These are phyloP conservation scores for Drosophila helvetica DNA, from an alignment of 2,888 invertebrate genomes.

Conservation along the genomic window DNA sequence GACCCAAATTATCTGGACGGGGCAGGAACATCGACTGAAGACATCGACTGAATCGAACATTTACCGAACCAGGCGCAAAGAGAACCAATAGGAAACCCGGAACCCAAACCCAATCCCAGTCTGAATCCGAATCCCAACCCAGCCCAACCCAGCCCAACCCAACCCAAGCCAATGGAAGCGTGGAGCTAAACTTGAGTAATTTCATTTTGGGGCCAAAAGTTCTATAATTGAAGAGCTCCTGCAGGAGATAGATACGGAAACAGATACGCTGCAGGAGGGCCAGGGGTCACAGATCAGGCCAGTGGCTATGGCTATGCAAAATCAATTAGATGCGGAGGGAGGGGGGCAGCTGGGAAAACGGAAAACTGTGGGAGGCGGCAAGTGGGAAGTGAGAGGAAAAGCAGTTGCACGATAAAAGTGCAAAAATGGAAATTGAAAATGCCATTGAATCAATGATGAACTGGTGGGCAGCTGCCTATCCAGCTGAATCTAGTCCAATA, in stretches of 20 bases:
- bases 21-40: slow-evolving; percentile 15
- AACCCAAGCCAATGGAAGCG: slow-evolving; percentile 2
- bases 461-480: slow-evolving; percentile 19
- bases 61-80: slow-evolving; percentile 13
- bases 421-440: slow-evolving; percentile 52
- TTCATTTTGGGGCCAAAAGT: slow-evolving; percentile 54
- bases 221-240: slow-evolving; percentile 59
- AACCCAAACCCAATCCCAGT: too few relatives aligned
- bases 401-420: slow-evolving; percentile 45
- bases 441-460: slow-evolving; percentile 38
- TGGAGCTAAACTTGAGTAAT: slow-evolving; percentile 46
- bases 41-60: slow-evolving; percentile 32
- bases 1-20: slow-evolving; percentile 49
- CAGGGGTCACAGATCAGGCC: slow-evolving; percentile 7
- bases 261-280: background rate
- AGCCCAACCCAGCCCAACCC: background rate
- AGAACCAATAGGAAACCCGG: slow-evolving; percentile 3
- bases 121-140: background rate
- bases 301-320: slow-evolving; percentile 36
- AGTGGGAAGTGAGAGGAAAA: slow-evolving; percentile 25
- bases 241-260: slow-evolving; percentile 23
- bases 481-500: background rate
- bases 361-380: background rate
- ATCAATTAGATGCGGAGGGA: slow-evolving; percentile 59
- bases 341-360: background rate